Evolutionary conservation across 1,140 invertebrate species (phyloP), one percentile per base, ranked within the genome.

Genomic region (Eueides isabella): DNA sequence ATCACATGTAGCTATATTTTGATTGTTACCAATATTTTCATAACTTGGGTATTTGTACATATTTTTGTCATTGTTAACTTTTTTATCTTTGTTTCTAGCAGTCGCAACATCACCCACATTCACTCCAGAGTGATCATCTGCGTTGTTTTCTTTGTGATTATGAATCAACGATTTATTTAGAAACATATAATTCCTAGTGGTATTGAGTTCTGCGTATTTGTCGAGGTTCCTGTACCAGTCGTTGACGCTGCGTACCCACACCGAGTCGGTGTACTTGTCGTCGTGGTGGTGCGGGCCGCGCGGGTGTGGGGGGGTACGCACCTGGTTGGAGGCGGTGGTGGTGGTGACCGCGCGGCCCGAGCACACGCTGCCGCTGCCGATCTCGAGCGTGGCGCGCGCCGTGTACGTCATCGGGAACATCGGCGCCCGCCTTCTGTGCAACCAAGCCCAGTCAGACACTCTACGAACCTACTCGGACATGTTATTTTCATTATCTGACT

Each of bases 381-480:
- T 93, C 84, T 94, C 93, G 77, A 94, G 87, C 30, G 95, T 94
- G 19, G 94, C 93, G 74, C 94, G 93, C 73, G 94, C 94, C 77
- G 95, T 95, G 83, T 94, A 95, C 82, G 89, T 93, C 84, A 93
- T 86, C 77, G 93, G 91, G 80, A 90, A 89, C 82, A 82, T 83
- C 70, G 89, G 83, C 79, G 92, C 91, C 80, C 85, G 90, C 81
- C 89, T 80, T 79, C 91, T 92, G 84, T 64, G 78, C 35, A 38
- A 38, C 35, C 35, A 38, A 38, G 35, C 14, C 14, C 14, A 5
- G 35, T 38, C 5, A 5, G 35, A 14, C 5, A 16, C 35, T 38
- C 12, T 38, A 38, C 35, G 35, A 38, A 38, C 35, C 35, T 38
- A 38, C 35, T 38, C 12, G 35, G 35, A 0, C 12, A 16, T 14